Percentiles rank a stretch among this genome's conserved stretches.
phyloP scores from a whole-genome alignment of 2,113 vertebrate species.

The Bettongia penicillata region DNA sequence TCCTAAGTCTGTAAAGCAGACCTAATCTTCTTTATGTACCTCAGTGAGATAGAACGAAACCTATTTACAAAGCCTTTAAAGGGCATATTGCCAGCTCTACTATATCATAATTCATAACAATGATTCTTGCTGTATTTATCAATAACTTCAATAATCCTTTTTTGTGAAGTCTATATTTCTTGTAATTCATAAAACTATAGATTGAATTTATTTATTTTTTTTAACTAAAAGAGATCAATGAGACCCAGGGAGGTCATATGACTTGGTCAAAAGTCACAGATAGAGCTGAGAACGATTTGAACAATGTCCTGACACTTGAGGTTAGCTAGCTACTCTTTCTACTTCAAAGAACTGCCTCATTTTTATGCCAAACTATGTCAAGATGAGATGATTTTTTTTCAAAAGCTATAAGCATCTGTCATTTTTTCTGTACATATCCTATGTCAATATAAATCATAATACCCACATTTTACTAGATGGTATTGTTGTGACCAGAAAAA shows the following conservation, averaged over 20 bases:
- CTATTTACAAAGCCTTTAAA: background rate
- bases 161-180: background rate
- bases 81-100: background rate
- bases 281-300: background rate
- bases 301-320: background rate
- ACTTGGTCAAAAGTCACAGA: background rate
- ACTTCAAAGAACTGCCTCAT: background rate
- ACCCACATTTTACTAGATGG: background rate
- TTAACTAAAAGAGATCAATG: background rate
- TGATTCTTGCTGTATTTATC: background rate
- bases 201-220: background rate
- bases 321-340: background rate
- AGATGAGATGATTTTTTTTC: background rate
- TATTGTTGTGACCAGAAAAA: background rate
- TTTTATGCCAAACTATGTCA: background rate
- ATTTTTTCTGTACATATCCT: background rate
- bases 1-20: background rate
- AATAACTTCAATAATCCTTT: background rate
- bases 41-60: background rate
- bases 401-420: background rate
- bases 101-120: background rate
- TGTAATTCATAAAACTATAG: background rate
- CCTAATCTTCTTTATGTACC: background rate
- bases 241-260: background rate
- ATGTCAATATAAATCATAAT: background rate